Evolutionary conservation across 2,797 vertebrate species (phyloP).

Genomic region (Avahi laniger): DNA sequence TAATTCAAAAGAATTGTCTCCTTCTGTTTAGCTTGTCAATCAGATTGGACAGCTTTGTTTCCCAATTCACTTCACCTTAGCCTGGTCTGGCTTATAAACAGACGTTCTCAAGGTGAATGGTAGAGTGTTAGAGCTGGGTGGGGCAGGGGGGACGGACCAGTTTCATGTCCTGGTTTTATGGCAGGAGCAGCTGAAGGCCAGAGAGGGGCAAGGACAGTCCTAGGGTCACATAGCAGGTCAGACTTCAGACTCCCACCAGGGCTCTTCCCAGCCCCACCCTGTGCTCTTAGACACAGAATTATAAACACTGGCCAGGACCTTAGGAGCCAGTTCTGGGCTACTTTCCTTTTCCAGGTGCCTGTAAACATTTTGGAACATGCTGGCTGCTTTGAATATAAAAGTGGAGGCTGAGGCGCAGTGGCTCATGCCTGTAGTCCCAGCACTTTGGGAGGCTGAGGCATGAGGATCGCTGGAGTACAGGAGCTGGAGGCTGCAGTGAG

Average conservation of each 20-base stretch:
- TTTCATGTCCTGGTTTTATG: background rate
- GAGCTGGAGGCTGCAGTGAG: background rate
- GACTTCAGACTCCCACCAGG: background rate
- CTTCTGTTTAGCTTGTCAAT: background rate
- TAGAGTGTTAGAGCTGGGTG: background rate
- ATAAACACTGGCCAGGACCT: background rate
- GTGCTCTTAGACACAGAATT: background rate
- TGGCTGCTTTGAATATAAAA: constrained; percentile 16
- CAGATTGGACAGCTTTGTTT: background rate
- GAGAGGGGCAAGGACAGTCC: background rate
- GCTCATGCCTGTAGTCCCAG: background rate
- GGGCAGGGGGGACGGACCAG: background rate
- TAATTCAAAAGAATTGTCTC: background rate
- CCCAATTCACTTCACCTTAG: background rate
- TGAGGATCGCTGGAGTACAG: background rate
- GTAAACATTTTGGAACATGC: background rate
- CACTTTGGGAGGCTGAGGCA: background rate
- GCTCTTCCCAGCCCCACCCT: background rate
- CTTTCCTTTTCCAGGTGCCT: background rate
- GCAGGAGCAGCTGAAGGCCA: background rate
- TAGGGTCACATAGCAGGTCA: background rate
- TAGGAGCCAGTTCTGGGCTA: background rate
- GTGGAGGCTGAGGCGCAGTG: background rate
- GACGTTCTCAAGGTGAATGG: background rate
- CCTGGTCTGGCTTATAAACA: background rate